phyloP scores from a whole-genome alignment of 2,113 vertebrate species.

The Pagrus major region DNA sequence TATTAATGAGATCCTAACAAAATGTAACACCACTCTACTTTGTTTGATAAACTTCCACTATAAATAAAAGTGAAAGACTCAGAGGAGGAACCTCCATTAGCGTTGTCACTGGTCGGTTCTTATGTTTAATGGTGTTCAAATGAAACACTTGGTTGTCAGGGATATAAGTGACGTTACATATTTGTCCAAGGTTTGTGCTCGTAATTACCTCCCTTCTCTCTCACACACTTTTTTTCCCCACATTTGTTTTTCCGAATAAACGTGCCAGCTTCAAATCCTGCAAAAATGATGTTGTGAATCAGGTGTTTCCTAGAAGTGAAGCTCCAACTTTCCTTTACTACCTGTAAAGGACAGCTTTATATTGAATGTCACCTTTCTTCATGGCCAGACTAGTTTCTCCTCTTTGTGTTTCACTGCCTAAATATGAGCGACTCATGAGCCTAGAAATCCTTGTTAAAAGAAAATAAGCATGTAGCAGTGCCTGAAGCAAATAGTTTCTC shows the following conservation, averaged over 20 bases:
- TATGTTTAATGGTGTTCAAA: conserved; percentile 26
- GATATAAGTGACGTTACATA: conserved; percentile 28
- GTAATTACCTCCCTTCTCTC: conserved; percentile 1
- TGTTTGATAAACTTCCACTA: neutral
- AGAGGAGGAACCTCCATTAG: neutral
- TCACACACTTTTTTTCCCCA: neutral
- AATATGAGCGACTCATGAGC: conserved; percentile 38
- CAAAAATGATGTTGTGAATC: neutral
- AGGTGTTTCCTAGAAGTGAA: neutral
- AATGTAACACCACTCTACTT: neutral
- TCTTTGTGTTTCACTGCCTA: conserved; percentile 41
- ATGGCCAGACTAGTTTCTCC: neutral
- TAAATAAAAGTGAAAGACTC: neutral
- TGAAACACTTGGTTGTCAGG: conserved; percentile 34
- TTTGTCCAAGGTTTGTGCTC: conserved; percentile 28
- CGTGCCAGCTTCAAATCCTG: neutral
- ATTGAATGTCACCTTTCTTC: conserved; percentile 12
- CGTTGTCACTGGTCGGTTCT: neutral
- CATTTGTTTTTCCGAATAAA: conserved; percentile 36
- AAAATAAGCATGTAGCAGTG: conserved; percentile 61
- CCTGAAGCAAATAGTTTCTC: conserved; percentile 75
- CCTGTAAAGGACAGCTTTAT: neutral
- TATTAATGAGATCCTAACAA: neutral
- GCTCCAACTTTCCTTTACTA: neutral
- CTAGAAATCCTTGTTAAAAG: conserved; percentile 66